A percentile compares a stretch with the other conserved stretches of the same genome.
phyloP scores from a whole-genome alignment of 2,888 invertebrate species.

The Pristionchus exspectatus region DNA sequence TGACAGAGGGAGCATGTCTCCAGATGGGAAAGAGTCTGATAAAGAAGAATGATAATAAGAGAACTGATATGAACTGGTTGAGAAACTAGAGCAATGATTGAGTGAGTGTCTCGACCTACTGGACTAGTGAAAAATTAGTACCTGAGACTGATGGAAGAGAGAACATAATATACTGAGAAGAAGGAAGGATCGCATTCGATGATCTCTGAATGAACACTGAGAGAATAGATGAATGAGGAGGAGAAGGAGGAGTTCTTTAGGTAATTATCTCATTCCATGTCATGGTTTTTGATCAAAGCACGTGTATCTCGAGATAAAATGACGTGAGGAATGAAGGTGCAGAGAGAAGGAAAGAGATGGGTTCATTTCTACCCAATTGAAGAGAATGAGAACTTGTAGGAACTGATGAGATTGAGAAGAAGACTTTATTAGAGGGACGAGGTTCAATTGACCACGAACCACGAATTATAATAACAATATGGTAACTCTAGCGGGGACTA shows the following conservation, averaged over 20 bases:
- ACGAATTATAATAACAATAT: conserved; percentile 26
- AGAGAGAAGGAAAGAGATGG: neutral
- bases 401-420: neutral
- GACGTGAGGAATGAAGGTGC: conserved; percentile 16
- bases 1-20: conserved; percentile 69
- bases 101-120: conserved; percentile 4
- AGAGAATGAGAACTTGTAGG: neutral
- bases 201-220: neutral
- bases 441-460: neutral
- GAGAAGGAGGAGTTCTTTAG: neutral
- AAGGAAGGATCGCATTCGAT: neutral
- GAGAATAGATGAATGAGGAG: neutral
- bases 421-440: conserved; percentile 10
- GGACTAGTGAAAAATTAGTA: neutral
- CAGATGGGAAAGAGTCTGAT: conserved; percentile 60
- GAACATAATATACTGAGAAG: neutral
- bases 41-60: neutral
- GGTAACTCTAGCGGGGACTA: conserved; percentile 33
- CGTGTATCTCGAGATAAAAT: neutral
- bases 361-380: neutral
- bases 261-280: neutral
- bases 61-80: neutral
- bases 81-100: neutral
- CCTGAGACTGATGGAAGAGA: neutral
- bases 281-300: conserved; percentile 5